These are phyloP conservation scores for Tyto alba DNA, from an alignment of 2,113 vertebrate species.

Conservation along the genomic window DNA sequence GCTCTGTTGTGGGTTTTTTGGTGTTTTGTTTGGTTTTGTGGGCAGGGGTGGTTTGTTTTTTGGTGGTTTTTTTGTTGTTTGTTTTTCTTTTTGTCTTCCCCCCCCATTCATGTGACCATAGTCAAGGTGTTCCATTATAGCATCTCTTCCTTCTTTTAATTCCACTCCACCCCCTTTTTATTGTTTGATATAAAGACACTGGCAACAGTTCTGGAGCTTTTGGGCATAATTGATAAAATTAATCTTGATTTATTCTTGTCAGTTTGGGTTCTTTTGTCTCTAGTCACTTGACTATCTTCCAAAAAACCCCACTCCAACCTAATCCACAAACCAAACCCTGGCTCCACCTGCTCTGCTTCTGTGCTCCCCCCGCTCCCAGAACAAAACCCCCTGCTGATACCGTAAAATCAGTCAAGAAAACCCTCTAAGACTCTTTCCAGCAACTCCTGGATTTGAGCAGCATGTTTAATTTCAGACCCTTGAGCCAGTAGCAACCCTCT, in stretches of 20 bases:
- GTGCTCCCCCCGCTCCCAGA: no score
- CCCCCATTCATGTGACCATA: neutral
- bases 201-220: neutral
- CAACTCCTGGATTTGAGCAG: no score
- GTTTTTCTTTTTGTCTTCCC: no score
- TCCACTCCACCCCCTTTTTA: neutral
- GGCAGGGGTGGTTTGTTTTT: no score
- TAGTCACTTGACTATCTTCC: neutral
- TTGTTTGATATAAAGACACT: neutral
- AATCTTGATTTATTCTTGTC: neutral
- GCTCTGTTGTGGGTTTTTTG: neutral
- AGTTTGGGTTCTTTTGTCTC: neutral
- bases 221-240: neutral
- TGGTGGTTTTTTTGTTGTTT: neutral
- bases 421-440: no score
- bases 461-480: no score
- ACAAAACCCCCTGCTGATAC: accelerated
- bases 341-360: no score
- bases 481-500: no score
- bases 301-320: neutral
- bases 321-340: neutral
- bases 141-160: neutral
- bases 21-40: no score
- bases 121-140: neutral
- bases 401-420: no score